These are phyloP conservation scores for Oxytorus armatus DNA, from an alignment of 2,888 invertebrate genomes.

Conservation along the genomic window DNA sequence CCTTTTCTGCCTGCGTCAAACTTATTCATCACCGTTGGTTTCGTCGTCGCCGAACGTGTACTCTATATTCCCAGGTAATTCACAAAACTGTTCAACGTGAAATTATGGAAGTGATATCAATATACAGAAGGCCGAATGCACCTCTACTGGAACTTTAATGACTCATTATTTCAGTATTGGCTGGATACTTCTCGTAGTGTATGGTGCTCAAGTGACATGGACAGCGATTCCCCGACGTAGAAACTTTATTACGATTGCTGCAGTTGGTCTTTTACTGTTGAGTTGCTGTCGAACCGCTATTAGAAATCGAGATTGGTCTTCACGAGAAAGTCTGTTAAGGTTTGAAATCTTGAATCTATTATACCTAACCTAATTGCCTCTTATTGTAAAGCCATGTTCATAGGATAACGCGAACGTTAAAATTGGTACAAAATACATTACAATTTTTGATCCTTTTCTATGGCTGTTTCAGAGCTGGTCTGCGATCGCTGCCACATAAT, in stretches of 20 bases:
- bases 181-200: constrained; percentile 90
- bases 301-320: constrained; percentile 92
- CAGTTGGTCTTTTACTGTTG: constrained; percentile 87
- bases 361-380: not conserved
- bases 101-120: not conserved
- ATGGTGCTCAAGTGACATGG: constrained; percentile 90
- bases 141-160: not conserved
- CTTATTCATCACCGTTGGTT: constrained; percentile 91
- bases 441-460: not conserved
- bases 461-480: constrained; percentile 89
- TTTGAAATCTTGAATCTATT: constrained; percentile 76
- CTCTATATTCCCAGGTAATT: constrained; percentile 94
- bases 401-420: not conserved
- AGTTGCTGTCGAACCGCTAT: constrained; percentile 89
- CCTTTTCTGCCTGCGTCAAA: constrained; percentile 96
- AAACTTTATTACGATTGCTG: constrained; percentile 85
- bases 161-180: constrained; percentile 88
- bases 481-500: constrained; percentile 92
- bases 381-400: not conserved
- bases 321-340: constrained; percentile 91
- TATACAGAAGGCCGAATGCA: not conserved
- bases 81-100: not conserved
- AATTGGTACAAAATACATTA: not conserved
- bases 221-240: constrained; percentile 85
- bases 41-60: constrained; percentile 94